Percentiles rank a stretch among this genome's conserved stretches.
phyloP scores from a whole-genome alignment of 2,888 invertebrate genomes.

The Crossocerus cetratus region DNA sequence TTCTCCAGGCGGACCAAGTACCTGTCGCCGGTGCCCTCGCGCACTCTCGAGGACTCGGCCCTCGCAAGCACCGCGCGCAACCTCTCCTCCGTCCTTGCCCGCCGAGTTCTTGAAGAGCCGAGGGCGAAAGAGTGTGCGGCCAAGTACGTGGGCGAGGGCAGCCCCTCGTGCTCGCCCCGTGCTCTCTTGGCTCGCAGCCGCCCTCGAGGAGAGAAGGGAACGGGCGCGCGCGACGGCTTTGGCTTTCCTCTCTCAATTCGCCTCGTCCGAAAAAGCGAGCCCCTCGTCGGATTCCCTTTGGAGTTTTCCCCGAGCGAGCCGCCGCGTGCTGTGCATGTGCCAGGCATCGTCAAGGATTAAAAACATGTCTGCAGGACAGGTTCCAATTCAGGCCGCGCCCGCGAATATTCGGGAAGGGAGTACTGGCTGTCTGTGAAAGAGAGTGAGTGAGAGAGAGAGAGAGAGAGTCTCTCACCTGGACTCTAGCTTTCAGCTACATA shows the following conservation, averaged over 20 bases:
- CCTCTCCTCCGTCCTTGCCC: neutral
- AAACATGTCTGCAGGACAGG: no score
- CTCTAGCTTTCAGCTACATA: no score
- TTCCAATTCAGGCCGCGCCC: no score
- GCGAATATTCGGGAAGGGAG: no score
- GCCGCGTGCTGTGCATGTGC: no score
- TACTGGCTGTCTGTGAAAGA: no score
- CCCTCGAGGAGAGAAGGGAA: conserved; percentile 14
- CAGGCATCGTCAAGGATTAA: no score
- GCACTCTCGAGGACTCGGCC: conserved; percentile 42
- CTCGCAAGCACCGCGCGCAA: no score
- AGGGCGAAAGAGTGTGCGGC: conserved; percentile 31
- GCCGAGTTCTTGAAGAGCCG: conserved; percentile 36
- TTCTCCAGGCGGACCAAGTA: conserved; percentile 63
- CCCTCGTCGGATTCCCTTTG: conserved; percentile 24
- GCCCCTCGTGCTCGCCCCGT: conserved; percentile 40
- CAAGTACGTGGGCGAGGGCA: conserved; percentile 49
- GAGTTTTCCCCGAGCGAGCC: conserved; percentile 10
- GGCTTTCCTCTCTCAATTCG: conserved; percentile 31
- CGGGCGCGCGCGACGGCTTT: neutral
- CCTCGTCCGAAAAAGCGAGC: conserved; percentile 27
- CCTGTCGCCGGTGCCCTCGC: conserved; percentile 60
- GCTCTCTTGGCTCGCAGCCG: conserved; percentile 11
- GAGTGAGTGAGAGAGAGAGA: no score
- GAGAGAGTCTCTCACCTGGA: no score